Percentiles rank a stretch among this genome's conserved stretches.
These are phyloP conservation scores for Trissolcus brochymenae DNA, from an alignment of 2,888 invertebrate genomes.

Conservation along the genomic window DNA sequence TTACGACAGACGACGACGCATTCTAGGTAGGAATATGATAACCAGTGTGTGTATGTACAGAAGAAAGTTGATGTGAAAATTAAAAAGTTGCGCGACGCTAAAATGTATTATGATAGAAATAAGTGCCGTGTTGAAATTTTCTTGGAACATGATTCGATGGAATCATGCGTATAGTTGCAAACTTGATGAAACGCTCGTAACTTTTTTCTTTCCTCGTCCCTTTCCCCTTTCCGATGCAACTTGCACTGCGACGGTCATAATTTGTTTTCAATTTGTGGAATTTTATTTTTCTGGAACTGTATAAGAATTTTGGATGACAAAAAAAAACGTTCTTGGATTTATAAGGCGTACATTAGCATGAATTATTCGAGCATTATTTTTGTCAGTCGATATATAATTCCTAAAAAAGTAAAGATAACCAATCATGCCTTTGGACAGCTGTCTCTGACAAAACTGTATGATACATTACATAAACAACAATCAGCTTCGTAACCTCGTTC, in stretches of 20 bases:
- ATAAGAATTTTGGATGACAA: too few species aligned
- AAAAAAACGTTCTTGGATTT: background rate
- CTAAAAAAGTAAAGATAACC: conserved; percentile 1
- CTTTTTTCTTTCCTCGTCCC: too few species aligned
- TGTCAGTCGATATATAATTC: conserved; percentile 1
- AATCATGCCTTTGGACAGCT: background rate
- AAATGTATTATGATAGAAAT: conserved; percentile 15
- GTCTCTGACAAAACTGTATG: conserved; percentile 9
- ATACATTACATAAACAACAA: conserved; percentile 18
- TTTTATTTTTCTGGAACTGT: too few species aligned
- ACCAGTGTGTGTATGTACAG: background rate
- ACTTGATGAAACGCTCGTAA: too few species aligned
- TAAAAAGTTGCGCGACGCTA: conserved; percentile 14
- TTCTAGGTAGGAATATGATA: conserved; percentile 6
- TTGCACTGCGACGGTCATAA: too few species aligned
- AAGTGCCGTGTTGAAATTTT: conserved; percentile 18
- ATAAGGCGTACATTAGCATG: conserved; percentile 12
- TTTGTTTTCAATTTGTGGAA: too few species aligned
- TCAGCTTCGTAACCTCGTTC: conserved; percentile 18
- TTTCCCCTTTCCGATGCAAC: too few species aligned
- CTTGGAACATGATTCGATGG: conserved; percentile 7
- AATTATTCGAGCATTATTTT: conserved; percentile 14
- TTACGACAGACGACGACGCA: conserved; percentile 12
- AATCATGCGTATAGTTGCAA: background rate
- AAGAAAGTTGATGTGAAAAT: conserved; percentile 28